A percentile compares a stretch with the other conserved stretches of the same genome.
These are phyloP conservation scores for Digitonthophagus gazella DNA, from an alignment of 2,888 invertebrate genomes.

Conservation along the genomic window DNA sequence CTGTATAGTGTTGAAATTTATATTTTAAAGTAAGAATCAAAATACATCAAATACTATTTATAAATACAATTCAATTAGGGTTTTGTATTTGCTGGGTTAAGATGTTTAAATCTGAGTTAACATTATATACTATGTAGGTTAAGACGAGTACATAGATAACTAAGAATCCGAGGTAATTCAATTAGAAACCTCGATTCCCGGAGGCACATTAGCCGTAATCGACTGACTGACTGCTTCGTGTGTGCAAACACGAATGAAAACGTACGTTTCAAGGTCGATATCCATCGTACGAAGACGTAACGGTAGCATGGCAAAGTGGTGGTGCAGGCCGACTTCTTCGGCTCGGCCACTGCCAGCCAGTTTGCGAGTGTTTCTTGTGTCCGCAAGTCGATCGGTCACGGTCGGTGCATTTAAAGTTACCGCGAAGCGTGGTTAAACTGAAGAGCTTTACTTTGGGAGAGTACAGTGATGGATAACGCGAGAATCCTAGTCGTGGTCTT, in stretches of 20 bases:
- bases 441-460: neutral
- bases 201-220: neutral
- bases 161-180: neutral
- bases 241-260: neutral
- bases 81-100: too few species aligned
- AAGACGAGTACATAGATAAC: too few species aligned
- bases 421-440: too few species aligned
- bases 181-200: neutral
- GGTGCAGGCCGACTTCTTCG: neutral
- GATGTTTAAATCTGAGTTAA: too few species aligned
- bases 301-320: neutral
- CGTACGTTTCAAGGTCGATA: neutral
- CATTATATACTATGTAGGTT: too few species aligned
- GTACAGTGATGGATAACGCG: neutral
- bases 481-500: neutral
- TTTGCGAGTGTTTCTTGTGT: neutral
- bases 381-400: neutral
- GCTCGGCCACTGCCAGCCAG: neutral
- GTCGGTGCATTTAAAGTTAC: neutral
- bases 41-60: too few species aligned
- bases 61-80: too few species aligned
- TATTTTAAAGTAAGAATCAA: too few species aligned
- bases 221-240: too few species aligned
- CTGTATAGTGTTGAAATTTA: too few species aligned
- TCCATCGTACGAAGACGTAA: neutral